Conservation (phyloP, 2,113 vertebrate genomes). For the Eira barbara region DNA sequence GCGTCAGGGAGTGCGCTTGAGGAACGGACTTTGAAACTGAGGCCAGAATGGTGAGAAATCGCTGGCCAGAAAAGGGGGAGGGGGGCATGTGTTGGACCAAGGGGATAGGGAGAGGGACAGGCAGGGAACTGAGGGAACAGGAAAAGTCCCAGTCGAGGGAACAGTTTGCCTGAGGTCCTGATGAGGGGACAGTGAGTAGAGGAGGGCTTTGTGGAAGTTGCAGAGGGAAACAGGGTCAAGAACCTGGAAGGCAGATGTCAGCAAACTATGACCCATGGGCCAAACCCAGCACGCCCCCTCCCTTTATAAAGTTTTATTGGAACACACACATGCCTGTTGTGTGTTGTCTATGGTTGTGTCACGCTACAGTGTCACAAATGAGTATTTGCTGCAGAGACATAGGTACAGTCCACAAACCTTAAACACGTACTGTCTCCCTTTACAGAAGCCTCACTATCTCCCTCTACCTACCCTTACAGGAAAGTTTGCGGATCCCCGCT, state of each 20-base stretch:
- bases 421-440: neutral
- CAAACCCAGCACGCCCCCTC: neutral
- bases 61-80: neutral
- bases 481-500: neutral
- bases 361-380: neutral
- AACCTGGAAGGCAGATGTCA: neutral
- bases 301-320: constrained; percentile 9
- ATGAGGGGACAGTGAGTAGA: neutral
- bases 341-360: neutral
- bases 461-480: neutral
- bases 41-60: neutral
- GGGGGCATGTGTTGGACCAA: neutral
- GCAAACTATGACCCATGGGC: neutral
- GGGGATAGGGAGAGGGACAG: fast-evolving
- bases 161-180: neutral
- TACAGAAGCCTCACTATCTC: neutral
- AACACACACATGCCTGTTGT: neutral
- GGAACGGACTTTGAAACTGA: neutral
- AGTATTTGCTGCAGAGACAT: neutral
- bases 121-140: neutral
- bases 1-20: neutral
- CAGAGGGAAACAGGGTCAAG: neutral
- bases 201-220: neutral
- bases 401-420: neutral
- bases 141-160: neutral